A percentile compares a stretch with the other conserved stretches of the same genome.
These are phyloP conservation scores for Leptobrachium ailaonicum DNA, from an alignment of 2,113 vertebrate species.

Conservation along the genomic window DNA sequence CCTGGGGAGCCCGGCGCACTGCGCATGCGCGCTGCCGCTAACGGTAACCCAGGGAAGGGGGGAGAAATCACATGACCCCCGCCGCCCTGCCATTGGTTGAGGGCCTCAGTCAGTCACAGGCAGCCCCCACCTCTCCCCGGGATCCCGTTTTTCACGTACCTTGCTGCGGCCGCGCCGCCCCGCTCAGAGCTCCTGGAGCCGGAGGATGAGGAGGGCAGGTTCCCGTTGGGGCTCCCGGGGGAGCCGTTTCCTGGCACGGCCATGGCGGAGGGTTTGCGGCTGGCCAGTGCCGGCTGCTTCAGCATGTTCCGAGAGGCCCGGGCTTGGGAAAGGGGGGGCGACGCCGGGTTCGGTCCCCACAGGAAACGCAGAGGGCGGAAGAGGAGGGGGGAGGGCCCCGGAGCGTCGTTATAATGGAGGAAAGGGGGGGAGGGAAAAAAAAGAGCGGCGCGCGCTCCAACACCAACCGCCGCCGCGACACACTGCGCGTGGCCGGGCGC, in stretches of 20 bases:
- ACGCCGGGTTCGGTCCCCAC: conserved; percentile 2
- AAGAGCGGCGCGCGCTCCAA: conserved; percentile 29
- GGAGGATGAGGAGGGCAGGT: conserved; percentile 1
- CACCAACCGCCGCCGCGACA: conserved; percentile 34
- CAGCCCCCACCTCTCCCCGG: neutral
- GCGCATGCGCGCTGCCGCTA: conserved; percentile 27
- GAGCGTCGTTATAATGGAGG: neutral
- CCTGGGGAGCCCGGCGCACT: neutral
- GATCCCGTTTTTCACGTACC: neutral
- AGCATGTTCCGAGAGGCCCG: neutral
- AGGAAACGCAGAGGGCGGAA: neutral
- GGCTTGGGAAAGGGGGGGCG: neutral
- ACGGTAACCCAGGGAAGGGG: neutral
- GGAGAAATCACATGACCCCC: conserved; percentile 20
- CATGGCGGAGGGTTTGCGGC: conserved; percentile 38
- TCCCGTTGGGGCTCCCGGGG: conserved; percentile 42
- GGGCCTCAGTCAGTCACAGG: neutral
- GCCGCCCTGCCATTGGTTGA: conserved; percentile 25
- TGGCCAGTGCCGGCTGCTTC: conserved; percentile 16
- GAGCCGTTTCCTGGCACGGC: conserved; percentile 32
- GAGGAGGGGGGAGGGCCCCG: neutral
- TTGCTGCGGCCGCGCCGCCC: conserved; percentile 16
- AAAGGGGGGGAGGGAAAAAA: neutral
- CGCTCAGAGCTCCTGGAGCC: conserved; percentile 17
- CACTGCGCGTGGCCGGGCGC: conserved; percentile 35